Percentiles rank a stretch among this genome's conserved stretches.
phyloP scores from a whole-genome alignment of 1,140 invertebrate genomes.

The Chlorops oryzae region DNA sequence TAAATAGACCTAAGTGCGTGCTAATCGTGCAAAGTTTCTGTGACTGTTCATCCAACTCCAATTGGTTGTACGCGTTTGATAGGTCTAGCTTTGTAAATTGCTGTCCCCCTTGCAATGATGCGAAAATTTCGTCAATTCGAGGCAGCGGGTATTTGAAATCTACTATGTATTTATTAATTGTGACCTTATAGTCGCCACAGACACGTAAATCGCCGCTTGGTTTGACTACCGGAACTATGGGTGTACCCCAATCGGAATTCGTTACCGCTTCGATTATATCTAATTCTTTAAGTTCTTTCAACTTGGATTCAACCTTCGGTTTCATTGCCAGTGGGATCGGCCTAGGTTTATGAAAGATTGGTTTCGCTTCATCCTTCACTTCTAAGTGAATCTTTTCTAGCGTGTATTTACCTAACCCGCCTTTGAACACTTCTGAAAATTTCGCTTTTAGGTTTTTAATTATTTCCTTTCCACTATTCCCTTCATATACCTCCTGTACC shows the following conservation, averaged over 20 bases:
- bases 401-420: too few species aligned
- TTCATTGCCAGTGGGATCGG: conserved; percentile 14
- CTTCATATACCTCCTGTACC: conserved; percentile 2
- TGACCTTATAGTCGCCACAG: conserved; percentile 48
- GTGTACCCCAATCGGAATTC: conserved; percentile 41
- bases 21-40: conserved; percentile 16
- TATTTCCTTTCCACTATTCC: not conserved
- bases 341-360: conserved; percentile 12
- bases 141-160: conserved; percentile 43
- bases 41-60: conserved; percentile 27
- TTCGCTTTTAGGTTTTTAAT: conserved; percentile 6
- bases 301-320: conserved; percentile 14
- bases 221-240: conserved; percentile 42
- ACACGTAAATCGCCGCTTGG: conserved; percentile 46
- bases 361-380: conserved; percentile 1
- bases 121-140: conserved; percentile 33
- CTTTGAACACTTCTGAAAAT: conserved; percentile 7
- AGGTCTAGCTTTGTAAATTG: conserved; percentile 43
- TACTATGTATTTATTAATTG: conserved; percentile 40
- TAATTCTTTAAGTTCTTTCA: conserved; percentile 31
- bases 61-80: conserved; percentile 41
- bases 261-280: conserved; percentile 37
- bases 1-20: conserved; percentile 23
- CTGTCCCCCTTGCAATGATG: conserved; percentile 22
- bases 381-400: not conserved